Evolutionary conservation across 1,140 invertebrate species (phyloP), one percentile per base, ranked within the genome.

Genomic region (Drosophila trapezifrons): DNA sequence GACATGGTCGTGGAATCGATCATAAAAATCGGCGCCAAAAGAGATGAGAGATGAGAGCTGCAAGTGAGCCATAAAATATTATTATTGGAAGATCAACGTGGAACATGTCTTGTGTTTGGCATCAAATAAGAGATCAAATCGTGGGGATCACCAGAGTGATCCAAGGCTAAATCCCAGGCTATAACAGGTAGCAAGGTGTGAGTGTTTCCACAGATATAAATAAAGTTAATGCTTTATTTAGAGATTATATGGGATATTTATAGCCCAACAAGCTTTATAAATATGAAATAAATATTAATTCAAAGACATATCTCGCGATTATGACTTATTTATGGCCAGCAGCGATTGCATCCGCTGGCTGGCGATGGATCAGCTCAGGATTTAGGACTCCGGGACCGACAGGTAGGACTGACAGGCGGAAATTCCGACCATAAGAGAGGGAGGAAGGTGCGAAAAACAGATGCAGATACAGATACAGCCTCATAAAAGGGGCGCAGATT

Each of bases 401-500:
- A 71, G 69, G 69, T 71, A 71, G 43, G 13, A 4, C 9, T 2
- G 3, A 2, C 4, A n/a, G 2, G 3, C 27, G 69, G 69, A 58
- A 71, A 71, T 71, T 71, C 69, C 69, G 51, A 58, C 27, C 66
- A 55, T 69, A 69, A 54, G 13, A n/a, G 12, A 3, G 12, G 37
- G 10, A 7, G 15, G 20, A 17, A 57, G 27, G 51, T 71, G 67
- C 66, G 69, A 71, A 64, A 71, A 59, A 65, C 62, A 65, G 62
- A 65, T 64, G 60, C 62, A 38, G 60, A 56, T 56, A 67, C 66
- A 67, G 63, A 70, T 70, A 64, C 66, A 37, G 32, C 42, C 51
- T 71, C 66, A 58, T 71, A 71, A 71, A 71, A 71, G 69, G 69
- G 69, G 69, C 69, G 52, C 51, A 71, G 52, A 71, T 56, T 64